These are phyloP conservation scores for Gorsachius magnificus DNA, from an alignment of 2,797 vertebrate genomes.

Conservation along the genomic window DNA sequence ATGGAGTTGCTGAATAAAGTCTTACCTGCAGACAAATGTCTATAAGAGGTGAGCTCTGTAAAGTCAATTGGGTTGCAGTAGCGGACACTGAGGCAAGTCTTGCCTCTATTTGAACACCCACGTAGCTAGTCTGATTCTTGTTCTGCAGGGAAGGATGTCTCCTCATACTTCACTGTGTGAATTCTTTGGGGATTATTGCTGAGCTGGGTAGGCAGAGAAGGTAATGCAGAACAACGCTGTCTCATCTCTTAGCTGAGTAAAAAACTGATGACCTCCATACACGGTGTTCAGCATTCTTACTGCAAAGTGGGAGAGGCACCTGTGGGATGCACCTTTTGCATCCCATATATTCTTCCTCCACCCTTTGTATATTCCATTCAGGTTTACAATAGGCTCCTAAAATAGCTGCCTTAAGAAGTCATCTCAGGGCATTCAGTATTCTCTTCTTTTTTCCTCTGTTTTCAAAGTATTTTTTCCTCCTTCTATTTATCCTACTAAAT, in stretches of 20 bases:
- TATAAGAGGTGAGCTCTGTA: background rate
- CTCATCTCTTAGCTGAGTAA: background rate
- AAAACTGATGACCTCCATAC: background rate
- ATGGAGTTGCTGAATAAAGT: background rate
- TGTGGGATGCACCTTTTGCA: background rate
- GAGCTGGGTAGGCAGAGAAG: background rate
- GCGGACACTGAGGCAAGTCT: background rate
- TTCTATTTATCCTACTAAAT: background rate
- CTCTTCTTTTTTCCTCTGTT: background rate
- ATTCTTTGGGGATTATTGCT: background rate
- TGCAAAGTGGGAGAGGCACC: background rate
- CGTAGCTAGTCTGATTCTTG: background rate
- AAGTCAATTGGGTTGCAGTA: background rate
- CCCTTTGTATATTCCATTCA: background rate
- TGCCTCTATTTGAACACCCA: background rate
- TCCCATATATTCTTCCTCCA: background rate
- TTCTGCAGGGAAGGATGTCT: background rate
- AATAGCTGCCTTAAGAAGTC: background rate
- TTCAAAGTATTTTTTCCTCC: background rate
- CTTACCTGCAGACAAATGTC: background rate
- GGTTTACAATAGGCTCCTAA: background rate
- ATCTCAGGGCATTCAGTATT: background rate
- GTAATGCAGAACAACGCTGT: background rate
- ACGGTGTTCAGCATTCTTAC: background rate
- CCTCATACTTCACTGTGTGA: background rate